Conservation (phyloP, 2,797 vertebrate genomes). For the Xerus rutilus region DNA sequence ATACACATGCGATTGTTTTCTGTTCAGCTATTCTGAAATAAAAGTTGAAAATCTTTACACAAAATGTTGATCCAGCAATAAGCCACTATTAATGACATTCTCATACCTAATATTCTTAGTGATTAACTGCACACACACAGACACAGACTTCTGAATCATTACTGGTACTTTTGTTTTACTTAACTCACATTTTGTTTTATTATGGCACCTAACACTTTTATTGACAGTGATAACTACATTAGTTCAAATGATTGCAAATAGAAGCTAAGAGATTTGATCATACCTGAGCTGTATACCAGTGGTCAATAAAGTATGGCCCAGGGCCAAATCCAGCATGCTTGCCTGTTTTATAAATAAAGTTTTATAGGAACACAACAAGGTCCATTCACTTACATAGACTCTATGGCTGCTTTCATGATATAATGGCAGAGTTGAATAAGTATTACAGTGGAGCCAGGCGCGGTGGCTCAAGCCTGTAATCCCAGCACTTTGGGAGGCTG, state of each 20-base stretch:
- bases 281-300: neutral
- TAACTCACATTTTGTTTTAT: too few species aligned
- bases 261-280: neutral
- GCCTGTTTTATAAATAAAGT: slow-evolving; percentile 41
- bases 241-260: neutral
- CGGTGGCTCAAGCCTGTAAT: too few species aligned
- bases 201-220: slow-evolving; percentile 23
- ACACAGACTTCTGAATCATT: too few species aligned
- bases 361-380: neutral
- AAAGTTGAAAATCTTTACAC: slow-evolving; percentile 57
- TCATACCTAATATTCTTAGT: slow-evolving; percentile 48
- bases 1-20: slow-evolving; percentile 62
- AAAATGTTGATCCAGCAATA: slow-evolving; percentile 60
- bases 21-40: slow-evolving; percentile 39
- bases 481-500: too few species aligned
- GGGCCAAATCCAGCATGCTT: neutral
- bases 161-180: too few species aligned
- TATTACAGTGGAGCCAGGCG: neutral
- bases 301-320: neutral
- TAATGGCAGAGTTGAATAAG: neutral
- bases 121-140: neutral
- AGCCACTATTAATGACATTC: neutral
- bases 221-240: neutral
- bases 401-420: neutral
- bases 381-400: neutral